These are phyloP conservation scores for Gobionotothen gibberifrons DNA, from an alignment of 2,797 vertebrate genomes.

Conservation along the genomic window DNA sequence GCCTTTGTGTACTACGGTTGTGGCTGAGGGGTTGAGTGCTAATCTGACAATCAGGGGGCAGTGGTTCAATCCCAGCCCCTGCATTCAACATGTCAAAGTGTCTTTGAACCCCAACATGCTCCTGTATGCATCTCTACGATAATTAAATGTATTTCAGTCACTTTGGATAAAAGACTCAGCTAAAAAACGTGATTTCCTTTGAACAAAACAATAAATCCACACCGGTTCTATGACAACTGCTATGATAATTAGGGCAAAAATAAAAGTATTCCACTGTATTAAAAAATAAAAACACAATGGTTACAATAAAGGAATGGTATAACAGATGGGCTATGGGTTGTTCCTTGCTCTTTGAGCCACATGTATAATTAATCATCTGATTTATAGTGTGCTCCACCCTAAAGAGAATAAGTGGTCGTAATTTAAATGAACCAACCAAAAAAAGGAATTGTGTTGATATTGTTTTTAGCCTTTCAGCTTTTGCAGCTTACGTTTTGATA, in stretches of 20 bases:
- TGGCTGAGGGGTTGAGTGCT: too few species aligned
- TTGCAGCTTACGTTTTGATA: slow-evolving; percentile 6
- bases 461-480: too few species aligned
- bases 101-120: too few species aligned
- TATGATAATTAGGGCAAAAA: not conserved
- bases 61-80: too few species aligned
- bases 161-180: too few species aligned
- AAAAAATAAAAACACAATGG: not conserved
- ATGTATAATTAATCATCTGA: not conserved
- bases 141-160: too few species aligned
- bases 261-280: not conserved
- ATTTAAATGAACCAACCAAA: not conserved
- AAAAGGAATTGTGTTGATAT: not conserved
- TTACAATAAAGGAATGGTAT: not conserved
- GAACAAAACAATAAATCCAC: not conserved
- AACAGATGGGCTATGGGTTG: not conserved
- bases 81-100: too few species aligned
- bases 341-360: not conserved
- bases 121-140: too few species aligned
- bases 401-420: not conserved
- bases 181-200: not conserved
- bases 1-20: not conserved
- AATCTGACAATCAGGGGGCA: too few species aligned
- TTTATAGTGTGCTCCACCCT: not conserved
- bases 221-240: not conserved